phyloP scores from a whole-genome alignment of 1,140 invertebrate genomes.

The Bicyclus anynana region DNA sequence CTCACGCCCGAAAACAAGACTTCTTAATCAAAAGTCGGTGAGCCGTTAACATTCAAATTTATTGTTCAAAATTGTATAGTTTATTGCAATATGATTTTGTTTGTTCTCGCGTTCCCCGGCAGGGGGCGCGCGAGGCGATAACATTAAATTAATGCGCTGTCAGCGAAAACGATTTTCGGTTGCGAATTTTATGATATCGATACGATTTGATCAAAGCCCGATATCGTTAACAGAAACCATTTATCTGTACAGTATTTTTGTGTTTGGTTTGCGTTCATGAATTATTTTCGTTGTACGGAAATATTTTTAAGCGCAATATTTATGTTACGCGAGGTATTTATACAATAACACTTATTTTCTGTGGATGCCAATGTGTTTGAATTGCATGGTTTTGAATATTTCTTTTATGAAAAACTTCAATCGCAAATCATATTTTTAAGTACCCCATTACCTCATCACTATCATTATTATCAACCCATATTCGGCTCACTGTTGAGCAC shows the following conservation, averaged over 20 bases:
- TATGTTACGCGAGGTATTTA: too few relatives aligned
- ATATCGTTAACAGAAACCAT: conserved; percentile 28
- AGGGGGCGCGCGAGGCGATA: conserved; percentile 38
- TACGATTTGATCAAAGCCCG: conserved; percentile 26
- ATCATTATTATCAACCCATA: too few relatives aligned
- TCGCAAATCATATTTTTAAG: too few relatives aligned
- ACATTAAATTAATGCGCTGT: conserved; percentile 63
- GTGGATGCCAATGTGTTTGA: too few relatives aligned
- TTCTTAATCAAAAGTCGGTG: conserved; percentile 44
- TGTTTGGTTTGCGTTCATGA: conserved; percentile 24
- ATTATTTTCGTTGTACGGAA: conserved; percentile 18
- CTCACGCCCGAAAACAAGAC: conserved; percentile 20
- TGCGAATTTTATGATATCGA: conserved; percentile 43
- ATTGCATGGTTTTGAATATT: too few relatives aligned
- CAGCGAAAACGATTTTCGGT: conserved; percentile 46
- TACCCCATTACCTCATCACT: too few relatives aligned
- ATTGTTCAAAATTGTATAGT: conserved; percentile 46
- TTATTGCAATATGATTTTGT: conserved; percentile 48
- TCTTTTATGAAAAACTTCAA: too few relatives aligned
- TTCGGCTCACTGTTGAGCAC: too few relatives aligned
- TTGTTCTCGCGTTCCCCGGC: conserved; percentile 42
- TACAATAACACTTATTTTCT: too few relatives aligned
- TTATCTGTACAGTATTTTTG: conserved; percentile 18
- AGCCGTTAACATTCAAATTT: conserved; percentile 46
- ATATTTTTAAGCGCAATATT: neutral